Percentiles rank a stretch among this genome's conserved stretches.
Evolutionary conservation across 1,140 invertebrate genomes (phyloP).

Genomic region (Monomorium pharaonis): DNA sequence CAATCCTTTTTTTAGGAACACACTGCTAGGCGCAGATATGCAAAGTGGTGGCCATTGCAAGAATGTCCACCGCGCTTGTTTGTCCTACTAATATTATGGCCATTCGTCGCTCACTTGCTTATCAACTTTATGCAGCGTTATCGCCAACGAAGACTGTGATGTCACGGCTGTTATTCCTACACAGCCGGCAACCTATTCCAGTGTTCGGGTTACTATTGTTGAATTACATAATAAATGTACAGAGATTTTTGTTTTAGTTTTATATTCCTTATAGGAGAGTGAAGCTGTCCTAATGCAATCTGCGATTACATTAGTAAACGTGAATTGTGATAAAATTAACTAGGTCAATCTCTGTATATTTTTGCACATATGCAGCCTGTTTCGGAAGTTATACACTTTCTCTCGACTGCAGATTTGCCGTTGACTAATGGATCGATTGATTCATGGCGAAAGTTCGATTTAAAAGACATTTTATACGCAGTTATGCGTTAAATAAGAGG

Average conservation of each 20-base stretch:
- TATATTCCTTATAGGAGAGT: constrained; percentile 13
- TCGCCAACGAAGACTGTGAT: constrained; percentile 81
- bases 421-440: not conserved
- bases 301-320: constrained; percentile 48
- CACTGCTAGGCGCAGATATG: constrained; percentile 66
- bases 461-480: not conserved
- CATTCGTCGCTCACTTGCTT: constrained; percentile 85
- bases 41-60: constrained; percentile 86
- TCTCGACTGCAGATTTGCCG: not conserved
- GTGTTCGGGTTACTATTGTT: constrained; percentile 59
- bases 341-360: constrained; percentile 38
- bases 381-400: constrained; percentile 35
- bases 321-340: constrained; percentile 44
- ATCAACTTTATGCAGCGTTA: constrained; percentile 78
- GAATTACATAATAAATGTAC: constrained; percentile 47
- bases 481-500: not conserved
- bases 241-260: constrained; percentile 55
- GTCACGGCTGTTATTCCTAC: constrained; percentile 59
- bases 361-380: constrained; percentile 26
- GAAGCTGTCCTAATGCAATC: constrained; percentile 35
- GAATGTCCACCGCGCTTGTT: constrained; percentile 86
- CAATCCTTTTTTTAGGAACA: constrained; percentile 64
- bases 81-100: constrained; percentile 86
- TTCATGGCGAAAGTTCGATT: not conserved
- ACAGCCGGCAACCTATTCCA: constrained; percentile 55